A percentile compares a stretch with the other conserved stretches of the same genome.
Conservation (phyloP, 2,888 invertebrate genomes). For the Drosophila anomalipes region DNA sequence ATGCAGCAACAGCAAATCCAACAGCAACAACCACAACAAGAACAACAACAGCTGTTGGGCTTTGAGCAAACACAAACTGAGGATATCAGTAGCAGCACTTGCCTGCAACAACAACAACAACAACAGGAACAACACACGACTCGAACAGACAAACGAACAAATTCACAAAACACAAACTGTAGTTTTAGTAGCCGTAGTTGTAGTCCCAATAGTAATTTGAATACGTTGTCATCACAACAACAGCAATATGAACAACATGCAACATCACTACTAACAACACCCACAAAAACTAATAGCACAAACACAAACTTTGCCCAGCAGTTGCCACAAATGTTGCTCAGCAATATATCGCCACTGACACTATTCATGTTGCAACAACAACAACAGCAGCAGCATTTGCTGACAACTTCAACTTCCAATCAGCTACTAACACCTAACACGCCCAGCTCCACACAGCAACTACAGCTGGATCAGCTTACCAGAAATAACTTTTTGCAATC, state of each 20-base stretch:
- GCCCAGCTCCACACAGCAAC: slow-evolving; percentile 45
- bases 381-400: slow-evolving; percentile 53
- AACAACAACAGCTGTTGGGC: slow-evolving; percentile 41
- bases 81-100: slow-evolving; percentile 76
- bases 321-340: slow-evolving; percentile 75
- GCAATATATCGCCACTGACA: slow-evolving; percentile 44
- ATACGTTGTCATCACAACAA: slow-evolving; percentile 52
- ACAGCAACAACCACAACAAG: slow-evolving; percentile 25
- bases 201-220: slow-evolving; percentile 85
- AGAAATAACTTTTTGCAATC: slow-evolving; percentile 84
- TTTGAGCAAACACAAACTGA: slow-evolving; percentile 65
- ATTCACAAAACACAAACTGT: slow-evolving; percentile 83
- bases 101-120: slow-evolving; percentile 31
- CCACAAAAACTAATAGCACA: slow-evolving; percentile 50
- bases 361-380: slow-evolving; percentile 77
- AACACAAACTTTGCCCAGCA: slow-evolving; percentile 32
- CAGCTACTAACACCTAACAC: slow-evolving; percentile 72
- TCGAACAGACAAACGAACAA: slow-evolving; percentile 78
- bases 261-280: slow-evolving; percentile 57
- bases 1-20: slow-evolving; percentile 53
- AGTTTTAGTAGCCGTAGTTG: slow-evolving; percentile 84
- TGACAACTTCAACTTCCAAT: slow-evolving; percentile 68
- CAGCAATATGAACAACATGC: slow-evolving; percentile 44
- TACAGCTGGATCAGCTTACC: slow-evolving; percentile 59
- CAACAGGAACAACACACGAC: slow-evolving; percentile 54